Percentiles rank a stretch among this genome's conserved stretches.
Evolutionary conservation across 2,888 invertebrate species (phyloP).

Genomic region (Xylota sylvarum): DNA sequence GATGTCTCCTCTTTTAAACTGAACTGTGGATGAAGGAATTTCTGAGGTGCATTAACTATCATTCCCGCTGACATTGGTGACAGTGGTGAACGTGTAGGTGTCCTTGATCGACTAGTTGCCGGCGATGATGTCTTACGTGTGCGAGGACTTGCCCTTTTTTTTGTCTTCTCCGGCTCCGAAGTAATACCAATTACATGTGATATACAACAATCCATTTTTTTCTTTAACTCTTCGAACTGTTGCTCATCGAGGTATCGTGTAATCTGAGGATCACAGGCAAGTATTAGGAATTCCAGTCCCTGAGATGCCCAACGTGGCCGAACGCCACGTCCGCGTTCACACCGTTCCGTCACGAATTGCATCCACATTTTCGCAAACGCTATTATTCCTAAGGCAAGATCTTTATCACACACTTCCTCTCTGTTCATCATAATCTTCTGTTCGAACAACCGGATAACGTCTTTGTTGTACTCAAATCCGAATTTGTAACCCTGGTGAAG

Average conservation of each 20-base stretch:
- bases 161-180: slow-evolving; percentile 84
- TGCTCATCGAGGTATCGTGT: slow-evolving; percentile 91
- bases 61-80: slow-evolving; percentile 85
- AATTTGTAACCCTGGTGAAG: slow-evolving; percentile 95
- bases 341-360: slow-evolving; percentile 93
- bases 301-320: slow-evolving; percentile 95
- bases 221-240: slow-evolving; percentile 92
- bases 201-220: slow-evolving; percentile 93
- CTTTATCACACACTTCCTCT: slow-evolving; percentile 83
- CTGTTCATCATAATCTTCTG: slow-evolving; percentile 84
- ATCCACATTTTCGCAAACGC: slow-evolving; percentile 94
- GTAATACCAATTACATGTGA: slow-evolving; percentile 93
- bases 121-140: slow-evolving; percentile 84
- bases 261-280: slow-evolving; percentile 93
- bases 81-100: slow-evolving; percentile 84
- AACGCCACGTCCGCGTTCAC: slow-evolving; percentile 92
- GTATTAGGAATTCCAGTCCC: slow-evolving; percentile 94
- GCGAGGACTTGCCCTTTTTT: slow-evolving; percentile 84
- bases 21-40: slow-evolving; percentile 83
- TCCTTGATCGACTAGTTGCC: slow-evolving; percentile 83
- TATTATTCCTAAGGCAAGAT: slow-evolving; percentile 87
- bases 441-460: slow-evolving; percentile 86
- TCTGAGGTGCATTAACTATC: slow-evolving; percentile 81
- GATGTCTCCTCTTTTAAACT: slow-evolving; percentile 83
- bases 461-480: slow-evolving; percentile 91